Conservation (phyloP, 2,888 invertebrate species). For the Sinopyrophorus schimmeli region DNA sequence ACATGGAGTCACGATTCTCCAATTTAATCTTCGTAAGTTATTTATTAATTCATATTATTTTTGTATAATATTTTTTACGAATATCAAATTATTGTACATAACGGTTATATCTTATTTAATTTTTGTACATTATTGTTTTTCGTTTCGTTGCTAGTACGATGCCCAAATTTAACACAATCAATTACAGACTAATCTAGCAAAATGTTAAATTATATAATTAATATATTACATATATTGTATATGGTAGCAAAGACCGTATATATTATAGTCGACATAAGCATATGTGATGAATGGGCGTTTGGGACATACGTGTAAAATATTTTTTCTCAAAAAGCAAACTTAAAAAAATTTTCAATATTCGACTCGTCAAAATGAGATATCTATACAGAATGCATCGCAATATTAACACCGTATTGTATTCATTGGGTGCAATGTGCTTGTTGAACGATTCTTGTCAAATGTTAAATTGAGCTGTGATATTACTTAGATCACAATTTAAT, state of each 20-base stretch:
- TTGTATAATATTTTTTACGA: slow-evolving; percentile 15
- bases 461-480: slow-evolving; percentile 28
- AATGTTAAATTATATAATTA: slow-evolving; percentile 52
- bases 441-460: slow-evolving; percentile 16
- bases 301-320: slow-evolving; percentile 51
- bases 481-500: slow-evolving; percentile 29
- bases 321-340: slow-evolving; percentile 14
- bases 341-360: slow-evolving; percentile 4
- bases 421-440: slow-evolving; percentile 26
- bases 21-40: slow-evolving; percentile 20
- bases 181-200: slow-evolving; percentile 46
- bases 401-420: slow-evolving; percentile 26
- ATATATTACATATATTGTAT: slow-evolving; percentile 52
- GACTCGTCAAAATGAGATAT: too few relatives aligned
- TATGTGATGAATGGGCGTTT: slow-evolving; percentile 54
- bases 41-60: slow-evolving; percentile 26
- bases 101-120: slow-evolving; percentile 16
- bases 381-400: slow-evolving; percentile 1
- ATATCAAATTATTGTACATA: slow-evolving; percentile 16
- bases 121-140: slow-evolving; percentile 23
- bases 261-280: slow-evolving; percentile 53
- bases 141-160: slow-evolving; percentile 17
- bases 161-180: slow-evolving; percentile 38
- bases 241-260: slow-evolving; percentile 52
- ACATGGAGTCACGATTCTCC: slow-evolving; percentile 7